Evolutionary conservation across 2,113 vertebrate genomes (phyloP), one percentile per base, ranked within the genome.

Genomic region (Origma solitaria): DNA sequence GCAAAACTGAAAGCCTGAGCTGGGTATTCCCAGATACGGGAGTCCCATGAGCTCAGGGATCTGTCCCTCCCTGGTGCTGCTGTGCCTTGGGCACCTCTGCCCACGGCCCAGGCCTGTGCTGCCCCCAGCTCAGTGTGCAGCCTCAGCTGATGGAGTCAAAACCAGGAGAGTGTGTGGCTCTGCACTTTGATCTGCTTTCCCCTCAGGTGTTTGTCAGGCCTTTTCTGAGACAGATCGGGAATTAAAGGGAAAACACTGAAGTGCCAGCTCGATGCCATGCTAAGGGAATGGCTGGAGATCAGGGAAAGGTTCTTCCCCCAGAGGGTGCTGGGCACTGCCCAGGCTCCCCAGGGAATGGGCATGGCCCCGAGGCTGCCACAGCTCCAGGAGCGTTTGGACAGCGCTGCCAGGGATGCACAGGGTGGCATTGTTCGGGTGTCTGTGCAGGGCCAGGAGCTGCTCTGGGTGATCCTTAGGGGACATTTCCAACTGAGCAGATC

Each of bases 41-140:
- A 54, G 15, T 23, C 10, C 1, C 1, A 4, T 0, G 3, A 21
- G 37, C 38, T 42, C 28, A 4, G 51, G 7, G n/a, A 7, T 49
- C 13, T 5, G 37, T 22, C 19, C 20, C 27, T 25, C 27, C 31
- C 3, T 4, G 18, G 3, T 25, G n/a, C 37, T n/a, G 54, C 31
- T 40, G 45, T 38, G 27, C 18, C 11, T 31, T 18, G 15, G 66
- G 71, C 30, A 69, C 45, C 50, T 10, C 50, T 10, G 23, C n/a
- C 30, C 0, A 0, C 2, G 7, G 14, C 17, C n/a, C 12, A 4
- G 31, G 56, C 61, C 22, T n/a, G 28, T 45, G 64, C 56, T 19
- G 12, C 28, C 5, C n/a, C 10, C 57, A 72, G 33, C 22, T 62
- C 40, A 11, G 8, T 2, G 1, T 17, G 42, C 27, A 49, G 71